A percentile compares a stretch with the other conserved stretches of the same genome.
These are phyloP conservation scores for Calcarius lapponicus DNA, from an alignment of 2,797 vertebrate genomes.

Conservation along the genomic window DNA sequence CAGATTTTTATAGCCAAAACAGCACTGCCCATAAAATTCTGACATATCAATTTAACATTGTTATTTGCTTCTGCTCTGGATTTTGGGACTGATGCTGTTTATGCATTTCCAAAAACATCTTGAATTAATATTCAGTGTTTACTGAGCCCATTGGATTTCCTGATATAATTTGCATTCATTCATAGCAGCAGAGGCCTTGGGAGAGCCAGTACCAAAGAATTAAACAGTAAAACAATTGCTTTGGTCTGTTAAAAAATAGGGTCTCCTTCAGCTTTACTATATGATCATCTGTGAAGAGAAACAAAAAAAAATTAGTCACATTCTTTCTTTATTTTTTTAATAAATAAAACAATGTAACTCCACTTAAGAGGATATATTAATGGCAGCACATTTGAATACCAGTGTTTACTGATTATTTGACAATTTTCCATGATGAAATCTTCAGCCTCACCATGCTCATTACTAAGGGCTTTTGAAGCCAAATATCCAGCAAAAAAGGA, in stretches of 20 bases:
- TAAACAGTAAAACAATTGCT: constrained; percentile 50
- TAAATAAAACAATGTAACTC: not conserved
- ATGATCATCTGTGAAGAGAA: not conserved
- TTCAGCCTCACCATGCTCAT: not conserved
- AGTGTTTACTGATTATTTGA: not conserved
- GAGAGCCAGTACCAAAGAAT: constrained; percentile 34
- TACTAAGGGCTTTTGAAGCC: not conserved
- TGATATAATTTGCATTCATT: constrained; percentile 56
- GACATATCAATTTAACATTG: constrained; percentile 31
- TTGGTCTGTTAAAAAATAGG: constrained; percentile 41
- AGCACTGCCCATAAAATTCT: constrained; percentile 3
- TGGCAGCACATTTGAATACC: not conserved
- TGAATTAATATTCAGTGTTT: constrained; percentile 61
- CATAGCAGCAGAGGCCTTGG: constrained; percentile 9
- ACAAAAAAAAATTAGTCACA: not conserved
- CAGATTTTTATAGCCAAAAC: constrained; percentile 6
- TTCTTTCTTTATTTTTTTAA: not conserved
- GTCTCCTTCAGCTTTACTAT: constrained; percentile 21
- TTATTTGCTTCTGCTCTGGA: constrained; percentile 45
- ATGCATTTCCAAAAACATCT: constrained; percentile 35
- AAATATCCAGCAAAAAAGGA: not conserved
- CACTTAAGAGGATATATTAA: not conserved
- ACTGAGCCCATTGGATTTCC: constrained; percentile 43
- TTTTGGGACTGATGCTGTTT: constrained; percentile 30
- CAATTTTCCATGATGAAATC: not conserved